These are phyloP conservation scores for Chlorocebus sabaeus DNA, from an alignment of 2,113 vertebrate genomes.

Conservation along the genomic window DNA sequence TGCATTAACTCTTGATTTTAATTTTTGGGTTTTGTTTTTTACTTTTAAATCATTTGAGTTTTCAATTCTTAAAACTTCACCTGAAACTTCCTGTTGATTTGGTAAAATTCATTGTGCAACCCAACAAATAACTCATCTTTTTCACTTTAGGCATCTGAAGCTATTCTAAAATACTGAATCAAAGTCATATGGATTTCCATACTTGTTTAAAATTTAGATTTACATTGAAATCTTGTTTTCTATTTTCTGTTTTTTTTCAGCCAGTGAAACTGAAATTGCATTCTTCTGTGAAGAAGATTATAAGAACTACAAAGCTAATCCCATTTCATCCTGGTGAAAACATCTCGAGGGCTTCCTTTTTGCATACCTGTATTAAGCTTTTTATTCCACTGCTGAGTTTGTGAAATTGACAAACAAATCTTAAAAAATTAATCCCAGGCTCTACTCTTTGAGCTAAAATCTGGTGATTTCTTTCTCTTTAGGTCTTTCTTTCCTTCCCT, in stretches of 20 bases:
- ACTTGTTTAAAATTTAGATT: slow-evolving; percentile 60
- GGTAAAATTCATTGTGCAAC: background rate
- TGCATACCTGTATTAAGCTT: slow-evolving; percentile 76
- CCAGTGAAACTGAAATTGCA: slow-evolving; percentile 94
- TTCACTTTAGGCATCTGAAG: background rate
- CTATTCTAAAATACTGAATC: background rate
- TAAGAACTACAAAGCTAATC: slow-evolving; percentile 89
- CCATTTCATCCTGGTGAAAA: slow-evolving; percentile 85
- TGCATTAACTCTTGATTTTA: slow-evolving; percentile 58
- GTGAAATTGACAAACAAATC: slow-evolving; percentile 83
- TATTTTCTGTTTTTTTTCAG: slow-evolving; percentile 82
- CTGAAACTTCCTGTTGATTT: background rate
- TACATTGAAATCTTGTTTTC: slow-evolving; percentile 32
- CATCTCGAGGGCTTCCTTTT: slow-evolving; percentile 18
- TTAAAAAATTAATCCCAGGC: slow-evolving; percentile 69
- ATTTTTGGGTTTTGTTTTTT: background rate
- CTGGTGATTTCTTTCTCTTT: background rate
- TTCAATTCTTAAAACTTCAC: background rate
- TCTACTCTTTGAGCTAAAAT: slow-evolving; percentile 14
- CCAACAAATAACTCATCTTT: background rate
- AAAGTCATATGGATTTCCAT: background rate
- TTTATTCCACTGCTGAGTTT: slow-evolving; percentile 80
- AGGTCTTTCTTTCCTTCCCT: background rate
- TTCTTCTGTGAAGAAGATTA: slow-evolving; percentile 94
- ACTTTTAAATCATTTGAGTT: slow-evolving; percentile 34